These are phyloP conservation scores for Romanogobio albipinnatus DNA, from an alignment of 2,113 vertebrate species.

Conservation along the genomic window DNA sequence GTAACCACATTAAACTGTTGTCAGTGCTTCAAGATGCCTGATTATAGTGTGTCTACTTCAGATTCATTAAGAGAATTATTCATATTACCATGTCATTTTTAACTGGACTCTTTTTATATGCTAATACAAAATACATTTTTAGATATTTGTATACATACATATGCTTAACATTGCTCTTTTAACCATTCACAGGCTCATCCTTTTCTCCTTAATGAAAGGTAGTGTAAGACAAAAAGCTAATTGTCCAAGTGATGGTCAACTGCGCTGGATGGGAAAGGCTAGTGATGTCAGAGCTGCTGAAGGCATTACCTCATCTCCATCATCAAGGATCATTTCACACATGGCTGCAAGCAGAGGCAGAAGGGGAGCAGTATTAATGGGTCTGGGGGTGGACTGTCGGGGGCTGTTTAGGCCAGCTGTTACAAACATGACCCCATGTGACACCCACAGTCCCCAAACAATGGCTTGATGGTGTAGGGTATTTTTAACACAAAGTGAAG, in stretches of 20 bases:
- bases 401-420: constrained; percentile 54
- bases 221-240: constrained; percentile 18
- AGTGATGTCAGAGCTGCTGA: constrained; percentile 54
- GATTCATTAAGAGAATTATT: not conserved
- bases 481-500: constrained; percentile 62
- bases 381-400: constrained; percentile 34
- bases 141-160: no score
- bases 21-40: not conserved
- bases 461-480: constrained; percentile 67
- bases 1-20: constrained; percentile 28
- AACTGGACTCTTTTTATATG: not conserved
- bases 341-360: constrained; percentile 55
- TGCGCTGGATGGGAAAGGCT: constrained; percentile 41
- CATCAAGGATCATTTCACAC: constrained; percentile 64
- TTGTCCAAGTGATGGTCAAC: constrained; percentile 39
- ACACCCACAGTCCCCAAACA: constrained; percentile 52
- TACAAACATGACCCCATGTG: constrained; percentile 53
- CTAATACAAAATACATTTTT: no score
- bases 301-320: constrained; percentile 69
- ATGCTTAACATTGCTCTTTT: no score
- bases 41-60: not conserved
- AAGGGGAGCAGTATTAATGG: constrained; percentile 47
- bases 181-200: not conserved
- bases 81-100: not conserved
- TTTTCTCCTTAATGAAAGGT: not conserved